Evolutionary conservation across 1,140 invertebrate species (phyloP), one percentile per base, ranked within the genome.

Genomic region (Oreohelix idahoensis): DNA sequence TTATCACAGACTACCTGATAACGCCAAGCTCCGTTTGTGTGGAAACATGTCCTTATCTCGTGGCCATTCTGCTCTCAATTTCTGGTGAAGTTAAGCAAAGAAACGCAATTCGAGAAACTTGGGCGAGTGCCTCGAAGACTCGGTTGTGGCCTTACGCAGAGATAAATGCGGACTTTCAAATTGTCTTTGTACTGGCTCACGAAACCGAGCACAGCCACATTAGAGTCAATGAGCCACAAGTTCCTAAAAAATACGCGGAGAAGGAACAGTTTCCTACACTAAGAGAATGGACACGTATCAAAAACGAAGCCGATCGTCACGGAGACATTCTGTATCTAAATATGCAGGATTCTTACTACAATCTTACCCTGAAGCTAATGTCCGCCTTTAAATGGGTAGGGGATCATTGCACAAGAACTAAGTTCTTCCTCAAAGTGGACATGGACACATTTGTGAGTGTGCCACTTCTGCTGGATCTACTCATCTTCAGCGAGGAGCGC

Each of bases 401-500:
- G 0, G 91, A 91, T 13, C 93, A 94, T 85, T 98, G 97, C 90
- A 91, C 93, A 35, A 15, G 66, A 13, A 10, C 71, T 0, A 93
- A 94, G 79, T 96, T 94, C 88, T 93, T 97, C 26, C 93, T 98
- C 26, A 98, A 98, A 94, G 95, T 96, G 91, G 97, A 98, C 90
- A 96, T 97, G 91, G 97, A 98, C 89, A 96, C 96, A 80, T 95
- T 96, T 63, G 94, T 97, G 26, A 95, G 97, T 92, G 87, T 97
- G 13, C 95, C 95, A 0, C 66, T 79, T 35, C 75, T 90, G 4
- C 23, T 84, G 38, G 76, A 83, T 35, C 53, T 79, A 5, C 35
- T 87, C 17, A 75, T 66, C n/a, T 39, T 70, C n/a, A 36, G 73
- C 42, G 23, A 45, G 13, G 32, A 63, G 5, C 35, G 39, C 38